A percentile compares a stretch with the other conserved stretches of the same genome.
phyloP scores from a whole-genome alignment of 1,140 invertebrate species.

The Rhagoletis zephyria region DNA sequence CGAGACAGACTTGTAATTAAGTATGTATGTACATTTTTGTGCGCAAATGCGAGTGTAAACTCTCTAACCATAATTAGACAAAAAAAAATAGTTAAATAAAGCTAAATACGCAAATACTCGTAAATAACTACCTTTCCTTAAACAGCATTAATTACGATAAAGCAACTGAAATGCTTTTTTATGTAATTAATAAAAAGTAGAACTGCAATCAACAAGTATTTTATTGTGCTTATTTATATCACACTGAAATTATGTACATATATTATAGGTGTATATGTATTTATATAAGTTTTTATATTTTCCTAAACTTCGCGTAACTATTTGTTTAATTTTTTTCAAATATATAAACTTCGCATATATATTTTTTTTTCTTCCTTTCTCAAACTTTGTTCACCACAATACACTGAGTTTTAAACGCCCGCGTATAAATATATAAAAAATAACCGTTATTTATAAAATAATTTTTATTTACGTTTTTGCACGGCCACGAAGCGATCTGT shows the following conservation, averaged over 20 bases:
- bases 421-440: neutral
- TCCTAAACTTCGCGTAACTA: neutral
- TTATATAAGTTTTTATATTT: too few species aligned
- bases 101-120: neutral
- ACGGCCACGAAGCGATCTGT: conserved; percentile 11
- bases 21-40: neutral
- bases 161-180: too few species aligned
- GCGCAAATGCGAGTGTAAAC: too few species aligned
- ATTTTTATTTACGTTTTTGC: neutral
- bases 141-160: neutral
- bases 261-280: neutral
- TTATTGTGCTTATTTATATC: neutral
- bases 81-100: too few species aligned
- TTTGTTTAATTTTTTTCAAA: too few species aligned
- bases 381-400: too few species aligned
- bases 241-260: too few species aligned
- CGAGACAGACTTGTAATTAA: conserved; percentile 15
- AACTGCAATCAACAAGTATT: neutral
- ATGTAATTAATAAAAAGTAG: neutral
- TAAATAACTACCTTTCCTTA: conserved; percentile 12
- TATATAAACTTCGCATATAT: too few species aligned
- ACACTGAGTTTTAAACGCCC: too few species aligned
- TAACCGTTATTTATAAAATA: neutral
- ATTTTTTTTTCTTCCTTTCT: too few species aligned
- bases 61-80: too few species aligned